A percentile compares a stretch with the other conserved stretches of the same genome.
Conservation (phyloP, 2,888 invertebrate genomes). For the Hyppa rectilinea region DNA sequence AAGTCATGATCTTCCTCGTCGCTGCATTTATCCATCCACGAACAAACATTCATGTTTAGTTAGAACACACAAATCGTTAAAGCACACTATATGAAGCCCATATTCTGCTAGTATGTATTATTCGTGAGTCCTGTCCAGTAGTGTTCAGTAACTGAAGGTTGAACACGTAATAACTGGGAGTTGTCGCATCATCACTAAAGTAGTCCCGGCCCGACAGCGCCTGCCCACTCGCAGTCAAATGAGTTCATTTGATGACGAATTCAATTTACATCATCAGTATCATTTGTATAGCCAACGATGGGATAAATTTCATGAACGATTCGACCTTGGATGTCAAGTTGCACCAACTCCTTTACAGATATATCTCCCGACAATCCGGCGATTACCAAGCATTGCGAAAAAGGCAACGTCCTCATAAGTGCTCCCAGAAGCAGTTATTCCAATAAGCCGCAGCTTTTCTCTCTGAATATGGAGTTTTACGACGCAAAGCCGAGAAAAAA, state of each 20-base stretch:
- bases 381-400: background rate
- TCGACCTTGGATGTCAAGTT: background rate
- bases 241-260: conserved; percentile 56
- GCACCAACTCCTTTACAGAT: background rate
- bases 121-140: conserved; percentile 12
- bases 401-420: conserved; percentile 38
- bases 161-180: conserved; percentile 63
- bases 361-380: background rate
- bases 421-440: conserved; percentile 24
- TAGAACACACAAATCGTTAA: background rate
- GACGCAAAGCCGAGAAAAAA: conserved; percentile 1
- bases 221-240: conserved; percentile 50
- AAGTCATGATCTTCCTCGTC: conserved; percentile 59
- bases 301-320: conserved; percentile 15
- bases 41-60: conserved; percentile 26
- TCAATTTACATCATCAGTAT: conserved; percentile 25
- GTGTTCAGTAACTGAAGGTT: conserved; percentile 67
- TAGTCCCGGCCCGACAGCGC: conserved; percentile 55
- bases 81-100: background rate
- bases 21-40: conserved; percentile 55
- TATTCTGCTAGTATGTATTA: background rate
- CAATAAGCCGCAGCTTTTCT: conserved; percentile 2
- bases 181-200: conserved; percentile 70
- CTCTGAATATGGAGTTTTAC: conserved; percentile 4
- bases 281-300: conserved; percentile 14